Conservation (phyloP, 2,888 invertebrate species). For the Pandemis heparana region DNA sequence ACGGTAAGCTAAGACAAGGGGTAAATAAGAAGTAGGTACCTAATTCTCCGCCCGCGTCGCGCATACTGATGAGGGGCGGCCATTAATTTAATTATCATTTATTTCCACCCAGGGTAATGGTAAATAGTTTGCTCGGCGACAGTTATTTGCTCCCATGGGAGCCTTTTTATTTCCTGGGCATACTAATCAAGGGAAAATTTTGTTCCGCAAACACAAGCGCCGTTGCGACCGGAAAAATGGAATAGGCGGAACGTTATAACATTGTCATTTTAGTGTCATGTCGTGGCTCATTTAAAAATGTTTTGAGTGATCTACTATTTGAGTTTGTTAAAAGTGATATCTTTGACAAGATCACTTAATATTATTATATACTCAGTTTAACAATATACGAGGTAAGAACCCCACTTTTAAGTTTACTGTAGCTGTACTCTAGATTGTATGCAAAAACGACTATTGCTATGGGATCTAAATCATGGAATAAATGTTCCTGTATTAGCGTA, state of each 20-base stretch:
- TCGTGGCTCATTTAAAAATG: no score
- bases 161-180: conserved; percentile 33
- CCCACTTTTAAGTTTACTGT: no score
- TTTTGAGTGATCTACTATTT: no score
- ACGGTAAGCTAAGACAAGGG: conserved; percentile 35
- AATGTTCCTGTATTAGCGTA: no score
- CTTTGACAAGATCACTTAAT: no score
- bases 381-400: no score
- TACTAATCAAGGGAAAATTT: conserved; percentile 30
- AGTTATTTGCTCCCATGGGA: conserved; percentile 39
- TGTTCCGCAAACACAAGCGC: conserved; percentile 8
- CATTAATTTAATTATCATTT: conserved; percentile 42
- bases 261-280: no score
- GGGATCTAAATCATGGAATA: no score
- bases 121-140: conserved; percentile 39
- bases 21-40: conserved; percentile 40
- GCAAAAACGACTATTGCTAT: no score
- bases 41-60: conserved; percentile 32
- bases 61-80: conserved; percentile 36
- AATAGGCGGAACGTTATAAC: neutral
- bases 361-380: no score
- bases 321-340: no score
- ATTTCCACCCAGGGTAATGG: conserved; percentile 31
- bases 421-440: no score
- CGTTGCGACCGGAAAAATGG: neutral